phyloP scores from a whole-genome alignment of 1,140 invertebrate genomes.

The Tribolium castaneum region DNA sequence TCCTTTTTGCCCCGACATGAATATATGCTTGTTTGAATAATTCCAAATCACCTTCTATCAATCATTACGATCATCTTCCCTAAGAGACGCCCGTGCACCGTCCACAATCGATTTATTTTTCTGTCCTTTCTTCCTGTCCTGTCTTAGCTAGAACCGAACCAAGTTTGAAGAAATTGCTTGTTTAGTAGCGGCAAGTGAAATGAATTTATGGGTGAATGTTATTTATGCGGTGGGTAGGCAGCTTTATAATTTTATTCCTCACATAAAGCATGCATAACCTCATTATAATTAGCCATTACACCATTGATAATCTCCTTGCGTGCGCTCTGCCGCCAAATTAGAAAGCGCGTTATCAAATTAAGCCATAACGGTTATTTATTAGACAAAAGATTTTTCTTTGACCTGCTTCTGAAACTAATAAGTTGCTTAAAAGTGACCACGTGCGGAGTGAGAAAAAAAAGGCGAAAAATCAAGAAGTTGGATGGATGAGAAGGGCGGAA shows the following conservation, averaged over 20 bases:
- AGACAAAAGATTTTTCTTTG: constrained; percentile 1
- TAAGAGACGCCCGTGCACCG: not conserved
- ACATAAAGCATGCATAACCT: not conserved
- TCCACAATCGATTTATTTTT: not conserved
- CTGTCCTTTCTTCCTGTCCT: not conserved
- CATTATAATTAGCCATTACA: not conserved
- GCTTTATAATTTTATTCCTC: constrained; percentile 13
- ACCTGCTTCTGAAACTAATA: not conserved
- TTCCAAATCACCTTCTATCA: constrained; percentile 34
- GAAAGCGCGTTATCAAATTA: constrained; percentile 28
- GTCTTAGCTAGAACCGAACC: not conserved
- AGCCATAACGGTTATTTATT: constrained; percentile 39
- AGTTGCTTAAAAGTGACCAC: not conserved
- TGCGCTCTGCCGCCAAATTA: constrained; percentile 18
- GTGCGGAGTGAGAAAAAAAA: not conserved
- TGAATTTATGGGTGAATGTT: not conserved
- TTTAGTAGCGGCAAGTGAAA: too few relatives aligned
- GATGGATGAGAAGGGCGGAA: not conserved
- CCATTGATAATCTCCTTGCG: constrained; percentile 24
- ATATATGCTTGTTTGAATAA: constrained; percentile 41
- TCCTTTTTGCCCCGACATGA: constrained; percentile 12
- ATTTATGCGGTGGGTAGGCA: not conserved
- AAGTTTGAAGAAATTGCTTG: not conserved
- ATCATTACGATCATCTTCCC: constrained; percentile 13
- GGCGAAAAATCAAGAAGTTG: not conserved